Evolutionary conservation across 2,113 vertebrate genomes (phyloP).

Genomic region (Ciconia maguari): DNA sequence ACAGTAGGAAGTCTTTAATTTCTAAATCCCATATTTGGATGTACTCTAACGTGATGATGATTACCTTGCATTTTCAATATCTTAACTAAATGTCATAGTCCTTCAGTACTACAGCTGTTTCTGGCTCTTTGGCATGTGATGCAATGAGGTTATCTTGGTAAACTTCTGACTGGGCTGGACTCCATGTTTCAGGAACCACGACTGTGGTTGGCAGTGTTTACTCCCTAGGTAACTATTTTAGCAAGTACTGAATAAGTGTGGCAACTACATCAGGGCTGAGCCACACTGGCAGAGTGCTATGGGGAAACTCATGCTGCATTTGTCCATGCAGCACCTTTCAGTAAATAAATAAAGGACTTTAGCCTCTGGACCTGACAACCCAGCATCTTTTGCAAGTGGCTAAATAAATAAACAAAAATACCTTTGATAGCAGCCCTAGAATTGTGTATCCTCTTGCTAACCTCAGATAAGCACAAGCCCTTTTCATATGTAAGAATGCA

Average conservation of each 20-base stretch:
- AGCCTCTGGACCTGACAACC: not conserved
- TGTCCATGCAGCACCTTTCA: not conserved
- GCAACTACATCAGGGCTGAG: slow-evolving; percentile 1
- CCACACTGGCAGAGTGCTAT: not conserved
- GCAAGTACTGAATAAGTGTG: not conserved
- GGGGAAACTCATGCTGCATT: not conserved
- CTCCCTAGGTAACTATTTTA: slow-evolving; percentile 14
- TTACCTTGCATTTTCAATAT: not conserved
- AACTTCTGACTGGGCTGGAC: slow-evolving; percentile 1
- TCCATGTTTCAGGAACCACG: slow-evolving; percentile 3
- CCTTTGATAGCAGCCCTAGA: not conserved
- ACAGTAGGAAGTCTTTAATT: not conserved
- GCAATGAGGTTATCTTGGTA: slow-evolving; percentile 36
- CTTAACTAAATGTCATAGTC: not conserved
- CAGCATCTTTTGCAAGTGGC: not conserved
- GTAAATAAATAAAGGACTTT: slow-evolving; percentile 4
- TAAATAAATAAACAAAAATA: slow-evolving; percentile 11
- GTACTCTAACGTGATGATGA: not conserved
- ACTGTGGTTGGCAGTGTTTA: not conserved
- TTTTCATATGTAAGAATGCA: not conserved
- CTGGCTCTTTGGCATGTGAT: not conserved
- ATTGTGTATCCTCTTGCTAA: not conserved
- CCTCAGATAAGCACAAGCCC: slow-evolving; percentile 10
- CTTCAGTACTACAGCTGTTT: not conserved
- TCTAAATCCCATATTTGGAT: not conserved